These are phyloP conservation scores for Aphidius colemani DNA, from an alignment of 2,888 invertebrate species.

Conservation along the genomic window DNA sequence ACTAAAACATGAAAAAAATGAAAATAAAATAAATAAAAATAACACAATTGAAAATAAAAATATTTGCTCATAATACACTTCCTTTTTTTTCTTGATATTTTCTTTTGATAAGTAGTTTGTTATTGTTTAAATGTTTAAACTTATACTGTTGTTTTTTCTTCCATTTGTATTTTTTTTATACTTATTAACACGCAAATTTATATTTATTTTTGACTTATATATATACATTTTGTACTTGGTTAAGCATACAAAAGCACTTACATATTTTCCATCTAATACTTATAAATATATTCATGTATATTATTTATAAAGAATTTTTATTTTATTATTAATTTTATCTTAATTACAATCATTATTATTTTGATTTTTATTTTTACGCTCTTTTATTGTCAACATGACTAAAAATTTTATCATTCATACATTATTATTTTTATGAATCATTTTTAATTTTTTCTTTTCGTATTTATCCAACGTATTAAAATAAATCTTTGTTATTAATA, in stretches of 20 bases:
- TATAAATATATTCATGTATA: slow-evolving; percentile 24
- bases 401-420: slow-evolving; percentile 4
- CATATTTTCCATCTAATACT: slow-evolving; percentile 30
- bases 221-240: slow-evolving; percentile 47
- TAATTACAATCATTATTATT: slow-evolving; percentile 17
- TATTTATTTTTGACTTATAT: slow-evolving; percentile 19
- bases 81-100: not conserved
- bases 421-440: slow-evolving; percentile 7
- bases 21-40: too few relatives aligned
- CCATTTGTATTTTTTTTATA: not conserved
- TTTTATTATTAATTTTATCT: slow-evolving; percentile 16
- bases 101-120: not conserved
- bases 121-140: slow-evolving; percentile 16
- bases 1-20: too few relatives aligned
- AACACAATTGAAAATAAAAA: too few relatives aligned
- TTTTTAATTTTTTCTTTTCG: slow-evolving; percentile 14
- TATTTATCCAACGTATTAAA: slow-evolving; percentile 31
- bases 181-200: slow-evolving; percentile 15
- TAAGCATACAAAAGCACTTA: slow-evolving; percentile 47
- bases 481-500: slow-evolving; percentile 34
- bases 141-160: not conserved
- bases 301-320: slow-evolving; percentile 27
- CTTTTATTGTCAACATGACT: slow-evolving; percentile 6
- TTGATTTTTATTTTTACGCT: slow-evolving; percentile 6
- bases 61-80: not conserved